Base-by-base conservation (phyloP, 2,797 vertebrate genomes). In the Cyclopterus lumpus region DNA sequence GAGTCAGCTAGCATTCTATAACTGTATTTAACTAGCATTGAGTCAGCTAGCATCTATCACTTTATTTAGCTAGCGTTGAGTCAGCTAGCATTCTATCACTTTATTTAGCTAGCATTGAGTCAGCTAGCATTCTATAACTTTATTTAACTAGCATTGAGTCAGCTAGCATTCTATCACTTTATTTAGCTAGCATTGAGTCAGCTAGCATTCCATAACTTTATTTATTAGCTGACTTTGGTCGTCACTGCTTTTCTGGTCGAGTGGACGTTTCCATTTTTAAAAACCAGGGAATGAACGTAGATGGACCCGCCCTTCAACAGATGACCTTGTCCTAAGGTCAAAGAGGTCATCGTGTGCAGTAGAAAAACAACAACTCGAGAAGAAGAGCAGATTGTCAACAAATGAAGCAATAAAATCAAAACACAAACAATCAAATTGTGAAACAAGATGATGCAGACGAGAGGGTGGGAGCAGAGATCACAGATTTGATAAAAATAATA, bases 401-500 rank as follows among this genome's bases (percentile, higher is more conserved):
- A 73, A 83, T 40, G 5, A 76, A 44, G 18, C 26, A n/a, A 73
- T 3, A 66, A 73, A 74, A 65, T 8, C n/a, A 6, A 7, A 34
- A 66, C 30, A 28, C 22, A 48, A 40, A 48, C 12, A 42, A 32
- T 58, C 14, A 71, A 59, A 62, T 2, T 51, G 30, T 58, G 68
- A 54, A 26, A 28, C 42, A 34, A 53, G 34, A 62, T 20, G 44
- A 72, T 40, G 67, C 49, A 59, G 28, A 24, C 4, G 46, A 71
- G 67, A 44, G n/a, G 40, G 38, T 34, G 40, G 73, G 67, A 64
- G 70, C 57, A 78, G 75, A 75, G 60, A 75, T 65, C 30, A 63
- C 22, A 32, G 40, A 77, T 57, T 83, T 59, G 3, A 72, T 71
- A n/a, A 57, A 72, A 77, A 82, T 64, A 85, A 73, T 65, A 75